phyloP scores from a whole-genome alignment of 1,140 invertebrate species.

The Eumaeus atala region DNA sequence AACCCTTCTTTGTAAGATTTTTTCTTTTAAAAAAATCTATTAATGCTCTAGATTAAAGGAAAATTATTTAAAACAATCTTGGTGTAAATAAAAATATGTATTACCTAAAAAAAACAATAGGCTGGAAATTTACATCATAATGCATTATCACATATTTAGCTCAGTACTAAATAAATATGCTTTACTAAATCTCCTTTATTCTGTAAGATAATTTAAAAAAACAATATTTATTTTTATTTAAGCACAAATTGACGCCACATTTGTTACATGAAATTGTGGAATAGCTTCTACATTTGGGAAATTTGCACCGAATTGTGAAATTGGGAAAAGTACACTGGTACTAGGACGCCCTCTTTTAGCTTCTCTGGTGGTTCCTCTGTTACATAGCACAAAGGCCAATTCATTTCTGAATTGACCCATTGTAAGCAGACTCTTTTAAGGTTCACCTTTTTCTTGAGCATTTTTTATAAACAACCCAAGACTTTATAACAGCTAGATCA shows the following conservation, averaged over 20 bases:
- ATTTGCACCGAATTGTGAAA: constrained; percentile 32
- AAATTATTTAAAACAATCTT: constrained; percentile 32
- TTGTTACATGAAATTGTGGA: constrained; percentile 34
- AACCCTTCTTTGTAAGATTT: constrained; percentile 34
- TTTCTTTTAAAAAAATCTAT: constrained; percentile 34
- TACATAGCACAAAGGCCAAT: constrained; percentile 42
- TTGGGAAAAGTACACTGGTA: constrained; percentile 28
- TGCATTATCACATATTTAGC: constrained; percentile 32
- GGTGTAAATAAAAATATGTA: constrained; percentile 27
- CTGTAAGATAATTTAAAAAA: constrained; percentile 36
- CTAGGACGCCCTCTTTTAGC: too few species aligned
- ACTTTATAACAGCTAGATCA: constrained; percentile 39
- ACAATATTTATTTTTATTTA: constrained; percentile 36
- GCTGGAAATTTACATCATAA: constrained; percentile 36
- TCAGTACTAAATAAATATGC: constrained; percentile 37
- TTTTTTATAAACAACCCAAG: constrained; percentile 44
- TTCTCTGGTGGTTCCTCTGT: too few species aligned
- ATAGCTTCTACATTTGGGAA: constrained; percentile 37
- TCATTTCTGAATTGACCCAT: constrained; percentile 45
- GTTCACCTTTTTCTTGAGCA: constrained; percentile 34
- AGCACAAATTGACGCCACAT: constrained; percentile 33
- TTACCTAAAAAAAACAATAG: constrained; percentile 31
- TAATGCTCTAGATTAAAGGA: constrained; percentile 33
- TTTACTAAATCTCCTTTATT: constrained; percentile 35
- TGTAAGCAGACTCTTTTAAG: constrained; percentile 34